Evolutionary conservation across 2,113 vertebrate genomes (phyloP).

Genomic region (Colinus virginianus): DNA sequence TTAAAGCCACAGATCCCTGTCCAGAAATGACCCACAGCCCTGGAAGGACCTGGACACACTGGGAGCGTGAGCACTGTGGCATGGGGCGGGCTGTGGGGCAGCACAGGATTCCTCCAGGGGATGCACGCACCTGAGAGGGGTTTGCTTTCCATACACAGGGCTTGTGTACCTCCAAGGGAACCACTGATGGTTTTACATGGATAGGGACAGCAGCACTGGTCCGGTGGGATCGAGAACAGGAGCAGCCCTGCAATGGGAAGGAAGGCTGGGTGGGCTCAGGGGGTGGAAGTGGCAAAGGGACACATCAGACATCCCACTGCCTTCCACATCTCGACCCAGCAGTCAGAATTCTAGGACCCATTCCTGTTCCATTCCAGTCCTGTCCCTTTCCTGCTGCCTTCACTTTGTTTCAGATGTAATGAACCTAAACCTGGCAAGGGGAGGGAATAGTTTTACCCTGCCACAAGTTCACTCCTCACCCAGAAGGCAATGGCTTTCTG

Average conservation of each 20-base stretch:
- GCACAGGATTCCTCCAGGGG: not conserved
- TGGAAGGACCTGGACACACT: not conserved
- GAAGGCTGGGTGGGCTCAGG: not conserved
- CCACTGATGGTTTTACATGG: accelerated
- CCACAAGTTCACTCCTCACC: not conserved
- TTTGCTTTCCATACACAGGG: not conserved
- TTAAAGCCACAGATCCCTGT: conserved; percentile 24
- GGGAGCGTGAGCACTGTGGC: accelerated
- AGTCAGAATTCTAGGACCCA: not conserved
- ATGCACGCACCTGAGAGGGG: not conserved
- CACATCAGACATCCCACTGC: not conserved
- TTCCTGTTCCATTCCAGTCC: not conserved
- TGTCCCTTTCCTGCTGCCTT: not conserved
- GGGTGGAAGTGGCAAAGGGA: accelerated
- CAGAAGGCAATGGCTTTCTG: not conserved
- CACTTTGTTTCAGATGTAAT: not conserved
- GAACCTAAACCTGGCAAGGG: not conserved
- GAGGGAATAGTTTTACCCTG: not conserved
- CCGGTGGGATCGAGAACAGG: not conserved
- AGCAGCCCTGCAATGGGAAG: accelerated
- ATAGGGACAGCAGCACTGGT: not conserved
- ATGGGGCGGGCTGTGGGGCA: not conserved
- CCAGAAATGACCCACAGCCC: accelerated
- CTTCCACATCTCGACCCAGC: not conserved
- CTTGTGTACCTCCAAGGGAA: not conserved